Conservation (phyloP, 2,113 vertebrate genomes). For the Rhodinocichla rosea region DNA sequence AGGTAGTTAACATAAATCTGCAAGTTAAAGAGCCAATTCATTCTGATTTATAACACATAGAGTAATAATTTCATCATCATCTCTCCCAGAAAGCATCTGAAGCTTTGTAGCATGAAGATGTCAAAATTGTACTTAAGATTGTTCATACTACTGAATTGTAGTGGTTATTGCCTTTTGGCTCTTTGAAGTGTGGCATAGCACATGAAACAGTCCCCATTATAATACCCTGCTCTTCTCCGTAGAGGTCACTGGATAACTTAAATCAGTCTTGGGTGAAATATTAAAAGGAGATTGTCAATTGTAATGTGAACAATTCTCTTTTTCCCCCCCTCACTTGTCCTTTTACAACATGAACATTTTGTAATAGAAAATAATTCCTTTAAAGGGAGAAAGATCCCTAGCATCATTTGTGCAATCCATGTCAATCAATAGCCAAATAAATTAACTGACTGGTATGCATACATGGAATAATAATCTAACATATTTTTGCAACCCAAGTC, state of each 20-base stretch:
- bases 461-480: conserved; percentile 71
- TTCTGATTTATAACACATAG: conserved; percentile 69
- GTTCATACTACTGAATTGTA: conserved; percentile 5
- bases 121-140: conserved; percentile 57
- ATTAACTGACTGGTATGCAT: conserved; percentile 60
- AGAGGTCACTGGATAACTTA: conserved; percentile 62
- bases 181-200: conserved; percentile 9
- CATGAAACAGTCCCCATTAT: conserved; percentile 31
- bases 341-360: conserved; percentile 56
- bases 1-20: conserved; percentile 78
- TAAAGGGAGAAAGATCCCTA: conserved; percentile 34
- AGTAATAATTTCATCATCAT: conserved; percentile 61
- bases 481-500: conserved; percentile 64
- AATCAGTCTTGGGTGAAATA: conserved; percentile 61
- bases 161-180: conserved; percentile 46
- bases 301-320: conserved; percentile 31
- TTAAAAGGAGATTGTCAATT: conserved; percentile 66
- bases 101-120: conserved; percentile 56
- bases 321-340: not conserved
- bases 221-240: not conserved
- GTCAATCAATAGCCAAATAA: conserved; percentile 64
- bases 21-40: conserved; percentile 72
- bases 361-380: conserved; percentile 42
- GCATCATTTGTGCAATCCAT: conserved; percentile 43
- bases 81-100: conserved; percentile 56